Evolutionary conservation across 1,140 invertebrate species (phyloP).

Genomic region (Scylla paramamosain): DNA sequence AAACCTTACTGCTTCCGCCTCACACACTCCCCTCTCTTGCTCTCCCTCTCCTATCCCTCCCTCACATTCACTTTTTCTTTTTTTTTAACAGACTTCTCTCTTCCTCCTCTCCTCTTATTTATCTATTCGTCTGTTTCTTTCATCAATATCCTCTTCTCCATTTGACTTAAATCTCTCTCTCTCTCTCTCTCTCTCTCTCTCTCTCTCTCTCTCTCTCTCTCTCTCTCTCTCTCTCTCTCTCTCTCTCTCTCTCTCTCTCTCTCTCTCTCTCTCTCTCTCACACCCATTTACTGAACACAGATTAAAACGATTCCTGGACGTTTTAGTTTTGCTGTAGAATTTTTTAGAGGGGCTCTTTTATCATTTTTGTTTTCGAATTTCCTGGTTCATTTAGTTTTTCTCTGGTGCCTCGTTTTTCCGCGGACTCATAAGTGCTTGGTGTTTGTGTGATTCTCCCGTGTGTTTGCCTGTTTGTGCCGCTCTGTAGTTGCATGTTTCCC

Average conservation of each 20-base stretch:
- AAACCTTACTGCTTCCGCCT: too few species aligned
- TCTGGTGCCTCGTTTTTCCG: neutral
- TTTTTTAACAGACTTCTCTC: neutral
- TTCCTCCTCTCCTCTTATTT: neutral
- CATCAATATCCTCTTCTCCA: neutral
- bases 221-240: neutral
- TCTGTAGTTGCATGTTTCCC: neutral
- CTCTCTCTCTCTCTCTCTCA: neutral
- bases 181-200: slow-evolving; percentile 33
- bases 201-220: slow-evolving; percentile 50
- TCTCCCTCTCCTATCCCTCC: too few species aligned
- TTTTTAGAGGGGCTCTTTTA: neutral
- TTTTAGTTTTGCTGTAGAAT: neutral
- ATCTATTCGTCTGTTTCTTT: neutral
- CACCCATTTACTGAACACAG: neutral
- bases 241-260: slow-evolving; percentile 13
- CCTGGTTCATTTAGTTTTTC: neutral
- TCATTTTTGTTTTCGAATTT: neutral
- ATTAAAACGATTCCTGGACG: neutral
- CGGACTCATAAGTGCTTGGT: neutral
- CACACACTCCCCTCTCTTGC: too few species aligned
- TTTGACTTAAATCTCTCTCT: neutral
- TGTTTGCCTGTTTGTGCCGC: neutral
- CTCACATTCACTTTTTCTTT: too few species aligned
- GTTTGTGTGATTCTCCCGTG: neutral